phyloP scores from a whole-genome alignment of 2,113 vertebrate species.

The Nothoprocta pentlandii region DNA sequence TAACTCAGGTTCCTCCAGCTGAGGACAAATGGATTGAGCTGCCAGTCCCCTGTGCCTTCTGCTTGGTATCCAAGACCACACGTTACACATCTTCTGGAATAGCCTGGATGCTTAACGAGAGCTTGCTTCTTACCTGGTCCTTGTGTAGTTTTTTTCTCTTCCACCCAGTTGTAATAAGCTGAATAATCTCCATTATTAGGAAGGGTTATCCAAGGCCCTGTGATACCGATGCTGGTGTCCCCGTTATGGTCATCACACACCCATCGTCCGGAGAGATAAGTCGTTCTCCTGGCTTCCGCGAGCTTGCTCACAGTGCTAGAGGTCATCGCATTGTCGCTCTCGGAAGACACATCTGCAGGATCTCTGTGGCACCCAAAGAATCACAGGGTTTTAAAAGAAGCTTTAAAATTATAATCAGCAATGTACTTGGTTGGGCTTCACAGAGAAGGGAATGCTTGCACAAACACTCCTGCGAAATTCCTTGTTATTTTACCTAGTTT shows the following conservation, averaged over 20 bases:
- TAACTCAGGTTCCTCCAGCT: neutral
- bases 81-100: neutral
- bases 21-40: rapidly evolving
- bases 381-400: neutral
- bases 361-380: constrained; percentile 80
- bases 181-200: constrained; percentile 97
- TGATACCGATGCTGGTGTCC: constrained; percentile 96
- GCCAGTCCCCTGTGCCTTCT: neutral
- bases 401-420: rapidly evolving
- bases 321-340: constrained; percentile 90
- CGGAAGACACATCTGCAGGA: constrained; percentile 86
- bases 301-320: constrained; percentile 98
- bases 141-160: constrained; percentile 90
- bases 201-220: constrained; percentile 89
- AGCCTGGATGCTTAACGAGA: neutral
- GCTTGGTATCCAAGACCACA: neutral
- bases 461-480: neutral
- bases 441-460: rapidly evolving
- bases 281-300: constrained; percentile 93
- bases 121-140: constrained; percentile 86
- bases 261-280: constrained; percentile 96
- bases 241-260: constrained; percentile 97
- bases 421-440: rapidly evolving
- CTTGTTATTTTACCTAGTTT: neutral
- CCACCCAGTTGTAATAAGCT: constrained; percentile 94